A percentile compares a stretch with the other conserved stretches of the same genome.
These are phyloP conservation scores for Aleiodes testaceus DNA, from an alignment of 2,888 invertebrate species.

Conservation along the genomic window DNA sequence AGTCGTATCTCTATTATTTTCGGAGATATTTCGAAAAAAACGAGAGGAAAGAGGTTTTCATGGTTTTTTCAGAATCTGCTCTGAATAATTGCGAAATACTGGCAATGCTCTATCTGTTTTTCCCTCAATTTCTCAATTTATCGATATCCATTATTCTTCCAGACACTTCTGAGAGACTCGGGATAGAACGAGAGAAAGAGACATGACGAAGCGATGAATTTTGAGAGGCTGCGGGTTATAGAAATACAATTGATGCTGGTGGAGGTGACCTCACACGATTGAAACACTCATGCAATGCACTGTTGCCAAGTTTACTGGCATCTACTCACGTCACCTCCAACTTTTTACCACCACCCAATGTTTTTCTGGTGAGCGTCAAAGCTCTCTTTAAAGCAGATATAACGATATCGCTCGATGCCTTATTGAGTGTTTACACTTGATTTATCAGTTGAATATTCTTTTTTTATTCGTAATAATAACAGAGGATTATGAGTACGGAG, in stretches of 20 bases:
- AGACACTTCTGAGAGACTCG: background rate
- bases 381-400: constrained; percentile 49
- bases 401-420: constrained; percentile 58
- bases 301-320: constrained; percentile 53
- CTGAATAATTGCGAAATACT: too few relatives aligned
- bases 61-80: too few relatives aligned
- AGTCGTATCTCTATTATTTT: too few relatives aligned
- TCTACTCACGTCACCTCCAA: constrained; percentile 36
- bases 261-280: constrained; percentile 53
- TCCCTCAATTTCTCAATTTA: too few relatives aligned
- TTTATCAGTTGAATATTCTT: constrained; percentile 6
- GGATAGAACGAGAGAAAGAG: too few relatives aligned
- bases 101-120: too few relatives aligned
- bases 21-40: too few relatives aligned
- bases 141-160: too few relatives aligned
- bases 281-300: constrained; percentile 40
- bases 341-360: constrained; percentile 21
- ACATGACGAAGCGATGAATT: too few relatives aligned
- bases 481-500: background rate
- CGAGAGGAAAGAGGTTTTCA: too few relatives aligned
- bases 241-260: constrained; percentile 36
- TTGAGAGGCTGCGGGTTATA: constrained; percentile 12
- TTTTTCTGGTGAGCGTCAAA: constrained; percentile 35
- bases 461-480: constrained; percentile 11
- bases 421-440: constrained; percentile 36